A percentile compares a stretch with the other conserved stretches of the same genome.
phyloP scores from a whole-genome alignment of 2,888 invertebrate genomes.

The Meiosimyza platycephala region DNA sequence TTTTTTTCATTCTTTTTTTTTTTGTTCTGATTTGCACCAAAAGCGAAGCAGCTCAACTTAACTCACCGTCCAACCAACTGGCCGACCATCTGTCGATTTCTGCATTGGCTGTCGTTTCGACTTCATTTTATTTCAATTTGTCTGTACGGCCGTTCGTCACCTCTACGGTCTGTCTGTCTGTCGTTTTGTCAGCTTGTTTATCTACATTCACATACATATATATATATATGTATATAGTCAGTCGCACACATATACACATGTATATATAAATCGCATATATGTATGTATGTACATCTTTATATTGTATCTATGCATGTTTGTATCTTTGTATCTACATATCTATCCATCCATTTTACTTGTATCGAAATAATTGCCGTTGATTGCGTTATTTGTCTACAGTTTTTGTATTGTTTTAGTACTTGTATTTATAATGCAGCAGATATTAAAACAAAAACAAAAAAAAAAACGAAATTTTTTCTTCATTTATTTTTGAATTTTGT shows the following conservation, averaged over 20 bases:
- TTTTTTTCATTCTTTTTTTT: neutral
- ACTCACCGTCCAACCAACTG: constrained; percentile 7
- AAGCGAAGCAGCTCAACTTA: neutral
- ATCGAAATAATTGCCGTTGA: constrained; percentile 39
- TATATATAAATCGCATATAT: neutral
- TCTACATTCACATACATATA: neutral
- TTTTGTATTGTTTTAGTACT: constrained; percentile 26
- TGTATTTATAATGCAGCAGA: constrained; percentile 14
- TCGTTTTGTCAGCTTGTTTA: neutral
- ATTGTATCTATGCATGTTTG: constrained; percentile 5
- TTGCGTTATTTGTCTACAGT: constrained; percentile 34
- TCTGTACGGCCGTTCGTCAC: neutral
- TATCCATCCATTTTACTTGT: constrained; percentile 26
- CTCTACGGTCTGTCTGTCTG: constrained; percentile 3
- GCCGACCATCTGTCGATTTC: constrained; percentile 25
- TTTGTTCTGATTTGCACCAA: constrained; percentile 16
- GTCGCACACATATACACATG: too few relatives aligned
- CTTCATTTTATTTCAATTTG: too few relatives aligned
- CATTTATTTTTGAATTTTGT: constrained; percentile 5
- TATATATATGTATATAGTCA: too few relatives aligned
- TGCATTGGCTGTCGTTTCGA: neutral
- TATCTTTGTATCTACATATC: neutral
- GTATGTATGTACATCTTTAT: neutral
- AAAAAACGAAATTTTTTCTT: neutral
- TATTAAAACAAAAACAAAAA: neutral